phyloP scores from a whole-genome alignment of 2,797 vertebrate genomes.

The Siniperca obscura region DNA sequence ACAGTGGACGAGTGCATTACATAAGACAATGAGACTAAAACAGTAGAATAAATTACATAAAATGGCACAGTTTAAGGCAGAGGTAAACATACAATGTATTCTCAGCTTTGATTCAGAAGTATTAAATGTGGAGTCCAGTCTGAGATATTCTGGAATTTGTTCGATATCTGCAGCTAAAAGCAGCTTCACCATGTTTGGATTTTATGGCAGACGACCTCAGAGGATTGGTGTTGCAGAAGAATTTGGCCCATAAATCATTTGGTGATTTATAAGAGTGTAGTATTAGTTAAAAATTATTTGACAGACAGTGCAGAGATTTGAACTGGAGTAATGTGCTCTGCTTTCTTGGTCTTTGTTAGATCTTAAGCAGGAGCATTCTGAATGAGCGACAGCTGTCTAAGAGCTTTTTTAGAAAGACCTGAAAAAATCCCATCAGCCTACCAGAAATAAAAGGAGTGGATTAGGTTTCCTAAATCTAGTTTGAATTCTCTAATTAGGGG shows the following conservation, averaged over 20 bases:
- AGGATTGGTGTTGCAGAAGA: background rate
- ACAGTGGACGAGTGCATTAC: background rate
- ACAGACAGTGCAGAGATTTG: background rate
- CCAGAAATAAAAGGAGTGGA: conserved; percentile 8
- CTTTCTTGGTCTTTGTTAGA: background rate
- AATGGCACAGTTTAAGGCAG: background rate
- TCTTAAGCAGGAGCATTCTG: conserved; percentile 13
- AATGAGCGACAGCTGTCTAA: conserved; percentile 23
- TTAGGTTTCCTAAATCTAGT: background rate
- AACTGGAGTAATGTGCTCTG: background rate
- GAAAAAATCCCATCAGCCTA: conserved; percentile 32
- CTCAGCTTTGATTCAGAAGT: background rate
- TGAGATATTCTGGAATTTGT: background rate
- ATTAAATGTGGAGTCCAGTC: background rate
- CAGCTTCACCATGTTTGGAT: conserved; percentile 32
- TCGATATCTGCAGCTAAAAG: conserved; percentile 31
- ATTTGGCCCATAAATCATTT: background rate
- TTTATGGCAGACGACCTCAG: background rate
- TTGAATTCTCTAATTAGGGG: too few relatives aligned
- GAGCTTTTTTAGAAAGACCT: conserved; percentile 24
- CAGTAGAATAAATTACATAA: background rate
- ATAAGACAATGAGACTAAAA: background rate
- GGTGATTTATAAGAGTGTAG: background rate
- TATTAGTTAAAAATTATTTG: background rate
- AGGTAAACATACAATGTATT: background rate